Percentiles rank a stretch among this genome's conserved stretches.
Conservation (phyloP, 2,113 vertebrate genomes). For the Labrus mixtus region DNA sequence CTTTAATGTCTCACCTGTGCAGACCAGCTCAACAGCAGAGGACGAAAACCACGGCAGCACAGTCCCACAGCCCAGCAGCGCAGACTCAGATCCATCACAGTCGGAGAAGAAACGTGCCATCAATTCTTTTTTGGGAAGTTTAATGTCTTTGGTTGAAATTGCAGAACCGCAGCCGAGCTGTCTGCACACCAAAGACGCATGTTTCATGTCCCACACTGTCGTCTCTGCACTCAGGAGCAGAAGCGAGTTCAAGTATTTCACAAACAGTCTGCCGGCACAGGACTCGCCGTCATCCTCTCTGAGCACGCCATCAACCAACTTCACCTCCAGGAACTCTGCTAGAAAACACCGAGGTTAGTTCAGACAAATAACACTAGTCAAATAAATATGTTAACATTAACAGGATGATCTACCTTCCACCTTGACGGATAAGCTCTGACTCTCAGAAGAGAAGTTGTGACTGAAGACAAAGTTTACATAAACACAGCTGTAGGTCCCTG, state of each 20-base stretch:
- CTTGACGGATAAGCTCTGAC: background rate
- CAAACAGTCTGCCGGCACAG: background rate
- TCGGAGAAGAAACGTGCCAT: conserved; percentile 25
- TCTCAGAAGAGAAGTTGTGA: conserved; percentile 24
- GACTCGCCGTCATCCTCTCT: background rate
- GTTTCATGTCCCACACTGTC: conserved; percentile 32
- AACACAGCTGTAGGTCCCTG: conserved; percentile 34
- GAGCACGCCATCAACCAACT: conserved; percentile 1
- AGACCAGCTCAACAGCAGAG: conserved; percentile 20
- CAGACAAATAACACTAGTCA: background rate
- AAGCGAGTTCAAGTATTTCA: rapidly evolving
- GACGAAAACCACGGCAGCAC: background rate
- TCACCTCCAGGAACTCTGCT: too few relatives aligned
- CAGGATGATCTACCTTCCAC: background rate
- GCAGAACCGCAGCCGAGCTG: conserved; percentile 29
- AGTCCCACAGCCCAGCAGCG: conserved; percentile 33
- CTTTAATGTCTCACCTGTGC: background rate
- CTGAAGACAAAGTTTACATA: conserved; percentile 38
- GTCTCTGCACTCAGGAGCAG: background rate
- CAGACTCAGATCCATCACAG: conserved; percentile 31
- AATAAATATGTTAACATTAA: too few relatives aligned
- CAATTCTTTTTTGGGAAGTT: background rate
- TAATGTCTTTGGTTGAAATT: background rate
- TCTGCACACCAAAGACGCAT: conserved; percentile 32
- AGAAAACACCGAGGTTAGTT: background rate